Base-by-base conservation (phyloP, 2,797 vertebrate species). In the Cirrhinus molitorella region DNA sequence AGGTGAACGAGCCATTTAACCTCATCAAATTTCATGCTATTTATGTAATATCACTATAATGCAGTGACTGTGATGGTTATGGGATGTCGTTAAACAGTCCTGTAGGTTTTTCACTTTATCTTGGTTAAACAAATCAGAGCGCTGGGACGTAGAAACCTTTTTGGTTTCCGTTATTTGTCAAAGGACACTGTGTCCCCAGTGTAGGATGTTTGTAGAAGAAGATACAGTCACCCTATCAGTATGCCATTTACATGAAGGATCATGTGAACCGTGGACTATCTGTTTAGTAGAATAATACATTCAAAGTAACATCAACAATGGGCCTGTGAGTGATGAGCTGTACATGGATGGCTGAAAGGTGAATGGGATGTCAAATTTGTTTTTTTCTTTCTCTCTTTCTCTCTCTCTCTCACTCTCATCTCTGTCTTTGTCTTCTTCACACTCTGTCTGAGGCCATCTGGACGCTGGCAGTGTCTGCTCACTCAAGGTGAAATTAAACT, bases 131-230 rank as follows among this genome's bases (percentile, higher is more conserved):
- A 81, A 86, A 88, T 89, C 49, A 83, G 25, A 81, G 87, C 81
- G 0, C 89, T 61, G 85, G 61, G 82, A 87, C 87, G 84, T 88
- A 89, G 81, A 92, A 89, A 87, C 67, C 85, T 68, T 47, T 19
- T 49, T 85, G 80, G 76, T 81, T 81, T 82, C 78, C 88, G 79
- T 87, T 93, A 89, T 92, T 89, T 92, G 88, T 91, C 91, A 91
- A 86, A 87, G 59, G 85, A 73, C 63, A 76, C 51, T 23, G 88
- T 89, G 73, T 83, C 78, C 73, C 57, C 59, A 72, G 28, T 85
- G 65, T 83, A 85, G 75, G 71, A 86, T 88, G 85, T 88, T 88
- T 88, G 65, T 83, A 73, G 73, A 85, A 84, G 80, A 75, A 89
- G 59, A 80, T 84, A 84, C 88, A 87, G 86, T 90, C 89, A 83